These are phyloP conservation scores for Caenorhabditis remanei DNA, from an alignment of 1,140 invertebrate species.

Conservation along the genomic window DNA sequence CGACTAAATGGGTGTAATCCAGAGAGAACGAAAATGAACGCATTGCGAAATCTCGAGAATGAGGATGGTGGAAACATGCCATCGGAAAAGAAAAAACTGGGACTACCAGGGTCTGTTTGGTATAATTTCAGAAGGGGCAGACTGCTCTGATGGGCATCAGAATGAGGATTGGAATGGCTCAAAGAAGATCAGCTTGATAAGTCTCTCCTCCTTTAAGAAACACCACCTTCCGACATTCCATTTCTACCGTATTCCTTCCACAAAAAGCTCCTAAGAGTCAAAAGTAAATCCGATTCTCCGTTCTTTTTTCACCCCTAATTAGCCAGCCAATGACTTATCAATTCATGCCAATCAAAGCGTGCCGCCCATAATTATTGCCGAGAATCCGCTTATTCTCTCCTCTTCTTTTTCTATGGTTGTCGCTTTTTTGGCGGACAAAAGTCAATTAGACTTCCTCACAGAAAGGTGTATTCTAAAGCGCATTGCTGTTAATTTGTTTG, in stretches of 20 bases:
- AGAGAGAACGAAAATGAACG: too few relatives aligned
- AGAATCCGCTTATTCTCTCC: constrained; percentile 48
- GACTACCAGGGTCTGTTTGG: too few relatives aligned
- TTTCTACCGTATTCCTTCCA: not conserved
- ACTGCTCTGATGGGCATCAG: not conserved
- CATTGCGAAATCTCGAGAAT: constrained; percentile 4
- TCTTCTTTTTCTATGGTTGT: not conserved
- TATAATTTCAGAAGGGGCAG: not conserved
- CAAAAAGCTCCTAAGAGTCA: not conserved
- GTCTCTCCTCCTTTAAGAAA: too few relatives aligned
- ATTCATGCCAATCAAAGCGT: constrained; percentile 46
- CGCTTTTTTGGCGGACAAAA: constrained; percentile 51
- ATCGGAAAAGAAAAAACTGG: too few relatives aligned
- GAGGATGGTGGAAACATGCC: too few relatives aligned
- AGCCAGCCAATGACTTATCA: constrained; percentile 46
- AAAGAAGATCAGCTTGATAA: too few relatives aligned
- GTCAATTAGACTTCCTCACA: constrained; percentile 6
- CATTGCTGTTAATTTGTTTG: constrained; percentile 44
- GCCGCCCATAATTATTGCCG: constrained; percentile 39
- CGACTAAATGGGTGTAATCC: constrained; percentile 18
- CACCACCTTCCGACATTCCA: too few relatives aligned
- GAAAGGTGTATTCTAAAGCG: constrained; percentile 1
- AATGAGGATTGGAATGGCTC: too few relatives aligned
- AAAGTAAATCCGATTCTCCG: constrained; percentile 4
- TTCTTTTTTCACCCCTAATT: constrained; percentile 2